These are phyloP conservation scores for Campoplex capitator DNA, from an alignment of 2,888 invertebrate species.

Conservation along the genomic window DNA sequence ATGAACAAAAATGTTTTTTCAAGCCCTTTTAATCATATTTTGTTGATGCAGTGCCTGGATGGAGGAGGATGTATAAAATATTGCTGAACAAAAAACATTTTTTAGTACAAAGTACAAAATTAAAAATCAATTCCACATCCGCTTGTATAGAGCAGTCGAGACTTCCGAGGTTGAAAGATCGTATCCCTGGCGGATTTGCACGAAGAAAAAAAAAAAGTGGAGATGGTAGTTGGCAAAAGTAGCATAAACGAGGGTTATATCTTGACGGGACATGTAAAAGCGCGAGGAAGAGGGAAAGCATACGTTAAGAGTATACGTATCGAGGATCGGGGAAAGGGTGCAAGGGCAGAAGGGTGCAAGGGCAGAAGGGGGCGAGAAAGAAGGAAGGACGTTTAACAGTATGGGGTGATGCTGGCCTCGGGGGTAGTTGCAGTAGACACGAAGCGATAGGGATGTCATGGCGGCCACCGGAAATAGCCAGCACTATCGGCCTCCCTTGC, in stretches of 20 bases:
- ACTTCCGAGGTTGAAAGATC: not conserved
- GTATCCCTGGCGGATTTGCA: not conserved
- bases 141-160: not conserved
- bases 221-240: constrained; percentile 2
- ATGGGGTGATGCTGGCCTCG: constrained; percentile 32
- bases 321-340: not conserved
- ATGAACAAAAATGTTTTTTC: too few relatives aligned
- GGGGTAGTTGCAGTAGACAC: constrained; percentile 37
- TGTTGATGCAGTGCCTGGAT: too few relatives aligned
- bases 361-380: constrained; percentile 25
- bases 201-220: not conserved
- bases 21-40: too few relatives aligned
- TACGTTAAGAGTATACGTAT: constrained; percentile 6
- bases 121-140: not conserved
- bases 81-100: too few relatives aligned
- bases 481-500: constrained; percentile 82
- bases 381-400: constrained; percentile 71
- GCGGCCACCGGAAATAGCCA: constrained; percentile 84
- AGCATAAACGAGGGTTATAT: constrained; percentile 11
- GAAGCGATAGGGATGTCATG: constrained; percentile 82
- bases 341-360: not conserved
- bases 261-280: constrained; percentile 44
- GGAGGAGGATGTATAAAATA: too few relatives aligned
- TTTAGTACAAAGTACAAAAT: not conserved
- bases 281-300: constrained; percentile 4